Conservation (phyloP, 2,797 vertebrate genomes). For the Momotus momota region DNA sequence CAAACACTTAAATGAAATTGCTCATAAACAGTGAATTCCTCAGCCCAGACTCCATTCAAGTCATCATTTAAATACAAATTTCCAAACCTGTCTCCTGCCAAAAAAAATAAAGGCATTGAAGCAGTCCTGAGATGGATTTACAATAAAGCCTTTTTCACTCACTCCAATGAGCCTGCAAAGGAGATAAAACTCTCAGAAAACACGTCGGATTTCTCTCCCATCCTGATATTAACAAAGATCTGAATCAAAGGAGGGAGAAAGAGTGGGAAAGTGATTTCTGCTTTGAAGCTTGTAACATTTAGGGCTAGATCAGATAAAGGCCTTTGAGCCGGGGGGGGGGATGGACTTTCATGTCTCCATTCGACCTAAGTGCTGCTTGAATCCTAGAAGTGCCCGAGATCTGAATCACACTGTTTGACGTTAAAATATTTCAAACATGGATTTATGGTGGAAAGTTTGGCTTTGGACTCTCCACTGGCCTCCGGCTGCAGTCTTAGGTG, state of each 20-base stretch:
- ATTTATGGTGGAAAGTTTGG: not conserved
- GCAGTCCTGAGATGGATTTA: not conserved
- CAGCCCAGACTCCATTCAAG: not conserved
- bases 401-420: not conserved
- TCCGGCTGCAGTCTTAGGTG: not conserved
- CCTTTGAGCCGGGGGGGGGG: not conserved
- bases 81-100: not conserved
- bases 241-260: not conserved
- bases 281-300: not conserved
- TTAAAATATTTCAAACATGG: not conserved
- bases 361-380: not conserved
- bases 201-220: not conserved
- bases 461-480: not conserved
- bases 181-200: slow-evolving; percentile 14
- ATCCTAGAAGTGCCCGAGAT: not conserved
- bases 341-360: not conserved
- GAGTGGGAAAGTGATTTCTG: not conserved
- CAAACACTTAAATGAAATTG: slow-evolving; percentile 6
- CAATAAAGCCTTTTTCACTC: not conserved
- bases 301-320: not conserved
- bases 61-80: slow-evolving; percentile 18
- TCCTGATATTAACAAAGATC: not conserved
- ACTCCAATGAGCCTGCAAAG: not conserved
- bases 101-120: slow-evolving; percentile 11
- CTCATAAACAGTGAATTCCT: slow-evolving; percentile 38